A percentile compares a stretch with the other conserved stretches of the same genome.
Conservation (phyloP, 2,797 vertebrate species). For the Thalassophryne amazonica region DNA sequence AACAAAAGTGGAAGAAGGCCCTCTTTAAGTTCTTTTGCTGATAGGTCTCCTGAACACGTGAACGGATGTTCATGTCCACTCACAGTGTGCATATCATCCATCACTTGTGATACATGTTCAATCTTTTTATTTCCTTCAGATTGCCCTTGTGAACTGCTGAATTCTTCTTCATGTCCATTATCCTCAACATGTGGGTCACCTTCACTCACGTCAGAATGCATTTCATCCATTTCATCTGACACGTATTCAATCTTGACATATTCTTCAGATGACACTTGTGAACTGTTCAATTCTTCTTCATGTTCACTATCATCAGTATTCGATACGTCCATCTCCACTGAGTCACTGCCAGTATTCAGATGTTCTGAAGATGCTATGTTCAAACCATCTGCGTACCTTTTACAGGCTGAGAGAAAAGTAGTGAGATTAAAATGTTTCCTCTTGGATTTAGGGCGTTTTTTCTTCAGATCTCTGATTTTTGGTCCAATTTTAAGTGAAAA, state of each 20-base stretch:
- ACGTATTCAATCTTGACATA: no score
- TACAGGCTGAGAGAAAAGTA: not conserved
- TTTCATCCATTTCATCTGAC: no score
- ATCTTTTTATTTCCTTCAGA: no score
- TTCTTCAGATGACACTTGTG: no score
- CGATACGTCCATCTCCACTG: no score
- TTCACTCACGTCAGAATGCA: no score
- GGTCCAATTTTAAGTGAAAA: conserved; percentile 7
- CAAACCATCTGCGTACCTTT: not conserved
- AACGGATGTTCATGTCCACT: not conserved
- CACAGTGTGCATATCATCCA: not conserved
- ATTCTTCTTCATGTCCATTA: no score
- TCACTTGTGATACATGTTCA: not conserved
- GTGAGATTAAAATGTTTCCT: conserved; percentile 10
- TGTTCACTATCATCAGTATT: no score
- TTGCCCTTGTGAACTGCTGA: no score
- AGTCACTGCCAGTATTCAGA: not conserved
- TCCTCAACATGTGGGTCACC: no score
- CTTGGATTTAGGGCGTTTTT: not conserved
- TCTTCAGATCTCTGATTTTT: conserved; percentile 12
- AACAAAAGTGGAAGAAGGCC: not conserved
- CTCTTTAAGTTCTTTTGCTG: conserved; percentile 3
- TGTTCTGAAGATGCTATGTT: not conserved
- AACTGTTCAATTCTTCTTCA: no score
- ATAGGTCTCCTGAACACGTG: not conserved